Percentiles rank a stretch among this genome's conserved stretches.
Conservation (phyloP, 2,797 vertebrate species). For the Coregonus ussuriensis region DNA sequence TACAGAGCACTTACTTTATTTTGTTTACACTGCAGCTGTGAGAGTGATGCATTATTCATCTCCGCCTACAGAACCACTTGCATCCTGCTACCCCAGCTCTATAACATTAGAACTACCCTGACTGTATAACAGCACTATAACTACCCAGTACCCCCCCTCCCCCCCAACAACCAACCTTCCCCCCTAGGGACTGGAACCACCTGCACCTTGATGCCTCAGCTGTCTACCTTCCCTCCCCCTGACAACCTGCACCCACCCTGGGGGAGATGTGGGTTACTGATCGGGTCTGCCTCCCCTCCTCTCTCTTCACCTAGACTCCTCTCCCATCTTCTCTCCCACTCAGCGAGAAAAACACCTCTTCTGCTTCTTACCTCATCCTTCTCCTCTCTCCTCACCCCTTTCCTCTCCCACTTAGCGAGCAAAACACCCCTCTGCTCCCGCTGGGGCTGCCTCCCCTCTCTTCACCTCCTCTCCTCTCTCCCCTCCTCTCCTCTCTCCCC, state of each 20-base stretch:
- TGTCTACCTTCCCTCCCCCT: not conserved
- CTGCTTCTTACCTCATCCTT: not conserved
- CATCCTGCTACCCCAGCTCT: not conserved
- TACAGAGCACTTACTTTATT: not conserved
- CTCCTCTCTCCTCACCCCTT: not conserved
- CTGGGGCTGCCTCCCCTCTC: not conserved
- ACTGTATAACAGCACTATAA: not conserved
- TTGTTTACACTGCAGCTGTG: slow-evolving; percentile 13
- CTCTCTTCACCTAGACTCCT: not conserved
- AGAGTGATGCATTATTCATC: slow-evolving; percentile 20
- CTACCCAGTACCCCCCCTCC: not conserved
- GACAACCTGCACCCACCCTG: slow-evolving; percentile 1
- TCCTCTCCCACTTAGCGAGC: slow-evolving; percentile 7
- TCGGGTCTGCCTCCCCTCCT: not conserved
- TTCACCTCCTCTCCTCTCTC: not conserved
- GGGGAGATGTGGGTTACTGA: not conserved
- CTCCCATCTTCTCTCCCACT: not conserved
- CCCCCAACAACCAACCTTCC: not conserved
- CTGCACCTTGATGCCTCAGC: not conserved
- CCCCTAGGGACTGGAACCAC: not conserved
- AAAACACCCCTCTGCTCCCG: not conserved
- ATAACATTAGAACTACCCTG: not conserved
- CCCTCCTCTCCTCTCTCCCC: not conserved
- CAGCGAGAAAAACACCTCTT: not conserved
- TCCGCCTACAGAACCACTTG: not conserved